These are phyloP conservation scores for Oligia strigilis DNA, from an alignment of 2,888 invertebrate genomes.

Conservation along the genomic window DNA sequence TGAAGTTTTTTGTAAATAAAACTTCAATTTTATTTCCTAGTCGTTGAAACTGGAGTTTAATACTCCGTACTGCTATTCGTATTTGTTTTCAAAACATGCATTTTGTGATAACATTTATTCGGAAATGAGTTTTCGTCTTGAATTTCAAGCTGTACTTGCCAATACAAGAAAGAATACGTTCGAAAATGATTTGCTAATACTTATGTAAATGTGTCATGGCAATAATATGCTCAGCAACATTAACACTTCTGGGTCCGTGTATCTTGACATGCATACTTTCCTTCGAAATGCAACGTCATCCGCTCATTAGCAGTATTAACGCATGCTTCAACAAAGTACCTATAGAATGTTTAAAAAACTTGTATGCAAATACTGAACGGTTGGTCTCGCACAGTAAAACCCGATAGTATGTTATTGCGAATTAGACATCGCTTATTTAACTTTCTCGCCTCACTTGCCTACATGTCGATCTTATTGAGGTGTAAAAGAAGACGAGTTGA, in stretches of 20 bases:
- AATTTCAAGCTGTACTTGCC: conserved; percentile 16
- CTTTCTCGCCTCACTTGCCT: conserved; percentile 71
- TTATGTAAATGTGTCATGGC: conserved; percentile 50
- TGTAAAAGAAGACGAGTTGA: conserved; percentile 56
- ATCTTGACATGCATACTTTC: conserved; percentile 51
- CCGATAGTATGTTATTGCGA: conserved; percentile 64
- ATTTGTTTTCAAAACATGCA: conserved; percentile 31
- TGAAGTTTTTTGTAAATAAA: conserved; percentile 18
- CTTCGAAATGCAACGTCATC: conserved; percentile 48
- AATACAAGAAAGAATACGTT: conserved; percentile 22
- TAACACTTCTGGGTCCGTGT: conserved; percentile 50
- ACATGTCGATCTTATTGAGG: conserved; percentile 66
- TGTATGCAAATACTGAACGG: conserved; percentile 60
- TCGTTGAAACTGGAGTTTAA: conserved; percentile 15
- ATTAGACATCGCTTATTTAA: conserved; percentile 66
- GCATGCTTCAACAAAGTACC: conserved; percentile 46
- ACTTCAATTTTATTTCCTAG: conserved; percentile 10
- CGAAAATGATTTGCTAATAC: conserved; percentile 37
- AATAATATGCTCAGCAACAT: conserved; percentile 31
- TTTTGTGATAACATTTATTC: conserved; percentile 15
- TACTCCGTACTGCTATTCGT: conserved; percentile 4
- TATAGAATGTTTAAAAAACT: conserved; percentile 61
- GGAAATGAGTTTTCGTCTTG: conserved; percentile 21
- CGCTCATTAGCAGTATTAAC: conserved; percentile 53
- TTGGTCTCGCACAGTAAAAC: conserved; percentile 56